Evolutionary conservation across 2,888 invertebrate species (phyloP).

Genomic region (Rapana venosa): DNA sequence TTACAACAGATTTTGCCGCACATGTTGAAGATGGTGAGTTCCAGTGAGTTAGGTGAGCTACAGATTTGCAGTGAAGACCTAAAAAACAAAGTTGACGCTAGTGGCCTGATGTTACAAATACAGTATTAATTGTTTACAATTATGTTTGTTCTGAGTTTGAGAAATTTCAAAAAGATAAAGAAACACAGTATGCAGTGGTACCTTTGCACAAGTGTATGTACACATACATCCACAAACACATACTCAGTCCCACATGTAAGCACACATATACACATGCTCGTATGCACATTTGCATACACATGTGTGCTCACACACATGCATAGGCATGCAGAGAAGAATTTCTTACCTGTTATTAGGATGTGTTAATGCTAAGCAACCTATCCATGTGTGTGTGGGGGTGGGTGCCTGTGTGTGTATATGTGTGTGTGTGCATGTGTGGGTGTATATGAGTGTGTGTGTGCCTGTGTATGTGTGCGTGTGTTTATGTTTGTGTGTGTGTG

Average conservation of each 20-base stretch:
- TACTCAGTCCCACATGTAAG: not conserved
- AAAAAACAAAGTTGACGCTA: not conserved
- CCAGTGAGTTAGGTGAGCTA: not conserved
- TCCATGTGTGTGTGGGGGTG: no score
- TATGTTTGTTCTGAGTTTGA: not conserved
- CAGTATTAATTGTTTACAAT: not conserved
- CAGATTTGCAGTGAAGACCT: not conserved
- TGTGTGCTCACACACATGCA: not conserved
- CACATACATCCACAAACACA: no score
- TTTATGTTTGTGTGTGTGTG: no score
- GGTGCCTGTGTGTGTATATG: no score
- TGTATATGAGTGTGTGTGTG: no score
- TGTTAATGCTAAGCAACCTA: no score
- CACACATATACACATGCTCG: not conserved
- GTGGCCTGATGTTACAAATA: not conserved
- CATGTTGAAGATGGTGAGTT: constrained; percentile 87
- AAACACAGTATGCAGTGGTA: not conserved
- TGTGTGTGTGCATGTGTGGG: no score
- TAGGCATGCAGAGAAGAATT: no score
- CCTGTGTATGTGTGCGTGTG: no score
- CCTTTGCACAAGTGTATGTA: not conserved
- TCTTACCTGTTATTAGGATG: no score
- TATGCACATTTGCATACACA: not conserved
- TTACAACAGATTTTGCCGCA: constrained; percentile 92
- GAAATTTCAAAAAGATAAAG: not conserved